Percentiles rank a stretch among this genome's conserved stretches.
These are phyloP conservation scores for Volucella inflata DNA, from an alignment of 2,888 invertebrate genomes.

Conservation along the genomic window DNA sequence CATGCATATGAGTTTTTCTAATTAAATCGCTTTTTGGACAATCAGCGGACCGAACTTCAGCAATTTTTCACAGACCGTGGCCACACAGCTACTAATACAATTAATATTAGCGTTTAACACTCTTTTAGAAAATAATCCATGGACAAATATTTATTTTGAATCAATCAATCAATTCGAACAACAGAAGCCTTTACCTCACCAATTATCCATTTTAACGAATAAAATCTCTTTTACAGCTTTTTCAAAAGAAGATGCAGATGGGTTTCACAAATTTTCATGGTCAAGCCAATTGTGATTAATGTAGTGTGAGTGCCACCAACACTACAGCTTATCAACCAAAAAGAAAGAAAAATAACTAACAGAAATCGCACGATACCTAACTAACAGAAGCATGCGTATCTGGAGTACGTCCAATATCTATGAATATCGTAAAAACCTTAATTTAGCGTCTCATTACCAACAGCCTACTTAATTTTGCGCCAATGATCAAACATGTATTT, in stretches of 20 bases:
- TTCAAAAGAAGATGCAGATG: slow-evolving; percentile 20
- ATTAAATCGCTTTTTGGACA: too few species aligned
- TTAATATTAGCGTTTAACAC: too few species aligned
- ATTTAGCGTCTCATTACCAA: slow-evolving; percentile 7
- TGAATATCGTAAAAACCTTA: background rate
- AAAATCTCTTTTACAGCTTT: background rate
- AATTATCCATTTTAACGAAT: slow-evolving; percentile 9
- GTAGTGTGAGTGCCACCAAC: background rate
- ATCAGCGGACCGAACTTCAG: too few species aligned
- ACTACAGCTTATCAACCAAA: slow-evolving; percentile 2
- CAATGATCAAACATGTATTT: slow-evolving; percentile 20
- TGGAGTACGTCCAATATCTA: background rate
- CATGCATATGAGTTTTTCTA: too few species aligned
- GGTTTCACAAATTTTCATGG: slow-evolving; percentile 11
- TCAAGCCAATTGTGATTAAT: slow-evolving; percentile 5
- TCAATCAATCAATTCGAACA: background rate
- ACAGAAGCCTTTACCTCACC: background rate
- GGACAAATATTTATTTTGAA: too few species aligned
- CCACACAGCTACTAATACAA: too few species aligned
- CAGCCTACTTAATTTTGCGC: background rate
- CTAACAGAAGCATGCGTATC: background rate
- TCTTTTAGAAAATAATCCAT: too few species aligned
- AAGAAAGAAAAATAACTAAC: slow-evolving; percentile 27
- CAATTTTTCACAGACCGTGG: too few species aligned
- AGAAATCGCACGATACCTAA: background rate